A percentile compares a stretch with the other conserved stretches of the same genome.
phyloP scores from a whole-genome alignment of 2,113 vertebrate species.

The Pycnonotus jocosus region DNA sequence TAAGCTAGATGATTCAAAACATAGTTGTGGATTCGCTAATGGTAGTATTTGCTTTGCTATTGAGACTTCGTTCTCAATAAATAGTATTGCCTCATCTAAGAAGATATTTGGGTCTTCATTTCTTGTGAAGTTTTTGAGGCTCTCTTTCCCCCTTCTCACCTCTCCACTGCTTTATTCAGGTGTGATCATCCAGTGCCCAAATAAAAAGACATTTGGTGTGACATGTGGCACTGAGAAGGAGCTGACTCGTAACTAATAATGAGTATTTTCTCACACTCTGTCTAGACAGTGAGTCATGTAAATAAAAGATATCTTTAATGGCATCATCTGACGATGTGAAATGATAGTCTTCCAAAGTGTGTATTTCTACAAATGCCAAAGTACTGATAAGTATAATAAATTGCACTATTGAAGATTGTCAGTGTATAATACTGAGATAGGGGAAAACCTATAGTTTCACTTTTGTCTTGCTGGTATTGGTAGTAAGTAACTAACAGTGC shows the following conservation, averaged over 20 bases:
- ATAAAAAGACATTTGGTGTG: neutral
- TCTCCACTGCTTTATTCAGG: neutral
- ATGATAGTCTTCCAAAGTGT: neutral
- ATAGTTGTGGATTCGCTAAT: neutral
- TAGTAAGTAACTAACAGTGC: neutral
- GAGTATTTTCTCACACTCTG: slow-evolving; percentile 11
- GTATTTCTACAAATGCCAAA: neutral
- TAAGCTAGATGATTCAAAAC: neutral
- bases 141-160: neutral
- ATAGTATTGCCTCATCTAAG: neutral
- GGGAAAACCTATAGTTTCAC: neutral
- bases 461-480: neutral
- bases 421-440: neutral
- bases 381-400: neutral
- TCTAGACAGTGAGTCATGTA: slow-evolving; percentile 11
- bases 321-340: slow-evolving; percentile 13
- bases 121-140: neutral
- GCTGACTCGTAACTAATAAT: neutral
- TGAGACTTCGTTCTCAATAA: neutral
- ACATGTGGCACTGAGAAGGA: neutral
- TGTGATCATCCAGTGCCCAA: neutral
- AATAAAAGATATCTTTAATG: slow-evolving; percentile 30
- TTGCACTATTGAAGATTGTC: neutral
- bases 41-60: neutral
- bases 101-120: neutral